A percentile compares a stretch with the other conserved stretches of the same genome.
Conservation (phyloP, 2,888 invertebrate genomes). For the Desoria tigrina region DNA sequence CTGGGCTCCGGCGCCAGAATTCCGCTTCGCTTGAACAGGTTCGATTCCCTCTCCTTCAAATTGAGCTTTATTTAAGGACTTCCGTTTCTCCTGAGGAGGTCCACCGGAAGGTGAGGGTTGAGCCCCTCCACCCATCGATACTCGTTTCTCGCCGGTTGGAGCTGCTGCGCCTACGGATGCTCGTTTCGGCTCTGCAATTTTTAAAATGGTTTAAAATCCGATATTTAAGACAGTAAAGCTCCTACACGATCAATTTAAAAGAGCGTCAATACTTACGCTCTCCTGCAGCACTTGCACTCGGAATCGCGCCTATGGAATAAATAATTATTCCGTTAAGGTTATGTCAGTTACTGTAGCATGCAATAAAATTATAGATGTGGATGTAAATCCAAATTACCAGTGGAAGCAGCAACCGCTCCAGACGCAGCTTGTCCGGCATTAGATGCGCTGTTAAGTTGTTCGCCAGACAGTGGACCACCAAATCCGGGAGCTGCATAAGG, state of each 20-base stretch:
- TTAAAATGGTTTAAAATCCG: neutral
- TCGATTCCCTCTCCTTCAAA: neutral
- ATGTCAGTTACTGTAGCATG: neutral
- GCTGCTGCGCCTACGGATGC: conserved; percentile 1
- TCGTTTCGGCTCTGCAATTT: neutral
- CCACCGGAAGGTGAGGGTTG: too few species aligned
- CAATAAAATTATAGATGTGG: neutral
- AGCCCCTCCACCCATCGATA: neutral
- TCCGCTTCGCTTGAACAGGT: too few species aligned
- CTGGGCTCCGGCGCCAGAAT: neutral
- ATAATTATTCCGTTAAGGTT: neutral
- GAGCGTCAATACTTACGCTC: too few species aligned
- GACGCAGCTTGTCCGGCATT: too few species aligned
- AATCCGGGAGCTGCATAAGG: conserved; percentile 40
- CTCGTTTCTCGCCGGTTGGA: neutral
- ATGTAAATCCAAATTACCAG: neutral
- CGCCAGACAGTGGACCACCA: conserved; percentile 37
- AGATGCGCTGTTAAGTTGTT: conserved; percentile 4
- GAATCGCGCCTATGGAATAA: neutral
- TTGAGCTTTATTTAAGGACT: too few species aligned
- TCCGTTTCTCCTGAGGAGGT: too few species aligned
- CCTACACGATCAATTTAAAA: too few species aligned
- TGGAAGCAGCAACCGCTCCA: neutral
- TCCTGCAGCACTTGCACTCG: too few species aligned
- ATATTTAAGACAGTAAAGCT: too few species aligned